phyloP scores from a whole-genome alignment of 2,113 vertebrate species.

The Nothobranchius furzeri region DNA sequence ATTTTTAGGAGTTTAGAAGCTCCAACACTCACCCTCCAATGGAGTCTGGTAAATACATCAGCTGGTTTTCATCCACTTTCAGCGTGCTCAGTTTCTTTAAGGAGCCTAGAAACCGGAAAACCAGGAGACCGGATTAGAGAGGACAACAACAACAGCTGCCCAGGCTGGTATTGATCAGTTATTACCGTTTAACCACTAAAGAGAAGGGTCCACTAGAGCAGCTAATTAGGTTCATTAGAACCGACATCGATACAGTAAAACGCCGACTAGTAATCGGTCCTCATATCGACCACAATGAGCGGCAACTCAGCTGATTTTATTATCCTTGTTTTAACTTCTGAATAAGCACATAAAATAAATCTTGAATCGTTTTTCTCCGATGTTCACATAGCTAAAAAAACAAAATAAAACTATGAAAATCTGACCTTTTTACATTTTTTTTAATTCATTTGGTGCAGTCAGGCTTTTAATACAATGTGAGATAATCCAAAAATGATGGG shows the following conservation, averaged over 20 bases:
- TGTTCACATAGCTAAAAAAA: no score
- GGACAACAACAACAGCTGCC: background rate
- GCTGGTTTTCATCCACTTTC: constrained; percentile 98
- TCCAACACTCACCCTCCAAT: constrained; percentile 88
- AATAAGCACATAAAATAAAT: no score
- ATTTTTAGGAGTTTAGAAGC: constrained; percentile 13
- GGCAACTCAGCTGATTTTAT: constrained; percentile 12
- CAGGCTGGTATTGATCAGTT: constrained; percentile 41
- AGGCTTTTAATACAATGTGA: no score
- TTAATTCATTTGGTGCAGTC: no score
- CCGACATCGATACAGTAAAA: constrained; percentile 33
- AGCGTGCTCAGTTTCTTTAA: constrained; percentile 93
- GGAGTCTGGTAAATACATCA: constrained; percentile 93
- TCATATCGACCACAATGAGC: background rate
- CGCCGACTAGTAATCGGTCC: constrained; percentile 10
- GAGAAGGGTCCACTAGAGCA: constrained; percentile 34
- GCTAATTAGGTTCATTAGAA: constrained; percentile 42
- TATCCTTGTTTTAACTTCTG: background rate
- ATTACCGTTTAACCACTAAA: constrained; percentile 25
- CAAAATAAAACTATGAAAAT: no score
- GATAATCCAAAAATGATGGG: no score
- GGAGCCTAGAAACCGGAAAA: constrained; percentile 79
- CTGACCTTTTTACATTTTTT: no score
- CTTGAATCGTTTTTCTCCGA: no score
- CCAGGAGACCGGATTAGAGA: constrained; percentile 4